Evolutionary conservation across 2,797 vertebrate genomes (phyloP).

Genomic region (Melanotaenia parkinsoni): DNA sequence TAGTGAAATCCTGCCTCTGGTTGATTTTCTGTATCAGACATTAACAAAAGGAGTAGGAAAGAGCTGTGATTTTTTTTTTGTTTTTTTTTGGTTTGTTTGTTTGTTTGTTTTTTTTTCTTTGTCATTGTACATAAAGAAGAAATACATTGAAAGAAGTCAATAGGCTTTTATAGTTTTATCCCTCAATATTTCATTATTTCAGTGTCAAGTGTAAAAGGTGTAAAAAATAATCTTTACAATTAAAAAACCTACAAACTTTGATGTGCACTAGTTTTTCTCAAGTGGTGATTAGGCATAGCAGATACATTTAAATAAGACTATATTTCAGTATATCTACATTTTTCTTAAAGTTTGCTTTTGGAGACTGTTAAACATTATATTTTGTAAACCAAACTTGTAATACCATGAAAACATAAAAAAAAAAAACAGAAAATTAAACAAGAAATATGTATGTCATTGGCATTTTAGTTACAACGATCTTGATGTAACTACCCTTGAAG

Average conservation of each 20-base stretch:
- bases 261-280: conserved; percentile 3
- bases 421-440: not conserved
- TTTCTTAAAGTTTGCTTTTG: not conserved
- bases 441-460: not conserved
- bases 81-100: no score
- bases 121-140: conserved; percentile 49
- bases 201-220: not conserved
- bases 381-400: not conserved
- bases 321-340: not conserved
- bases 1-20: conserved; percentile 67
- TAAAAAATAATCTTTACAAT: conserved; percentile 19
- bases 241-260: not conserved
- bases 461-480: not conserved
- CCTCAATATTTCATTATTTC: conserved; percentile 10
- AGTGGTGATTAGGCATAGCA: not conserved
- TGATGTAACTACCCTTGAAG: not conserved
- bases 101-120: conserved; percentile 51
- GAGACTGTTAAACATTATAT: not conserved
- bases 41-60: conserved; percentile 29
- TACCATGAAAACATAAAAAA: not conserved
- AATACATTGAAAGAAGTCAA: conserved; percentile 36
- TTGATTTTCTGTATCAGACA: conserved; percentile 59
- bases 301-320: not conserved
- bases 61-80: conserved; percentile 19
- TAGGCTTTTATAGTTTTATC: conserved; percentile 35